A percentile compares a stretch with the other conserved stretches of the same genome.
These are phyloP conservation scores for Lithosia quadra DNA, from an alignment of 2,888 invertebrate genomes.

Conservation along the genomic window DNA sequence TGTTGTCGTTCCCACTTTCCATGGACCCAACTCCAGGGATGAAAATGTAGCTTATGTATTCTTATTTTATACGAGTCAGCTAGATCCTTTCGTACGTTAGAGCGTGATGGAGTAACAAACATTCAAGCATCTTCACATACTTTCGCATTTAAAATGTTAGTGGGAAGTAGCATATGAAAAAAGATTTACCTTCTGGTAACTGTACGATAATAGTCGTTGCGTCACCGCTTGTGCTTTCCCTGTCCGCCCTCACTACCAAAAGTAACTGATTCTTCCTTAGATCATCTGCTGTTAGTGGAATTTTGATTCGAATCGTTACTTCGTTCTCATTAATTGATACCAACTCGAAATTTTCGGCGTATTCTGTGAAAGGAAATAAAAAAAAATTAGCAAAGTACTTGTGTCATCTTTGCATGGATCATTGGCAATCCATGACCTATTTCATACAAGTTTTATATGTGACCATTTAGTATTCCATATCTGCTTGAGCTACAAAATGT, in stretches of 20 bases:
- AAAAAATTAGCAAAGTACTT: background rate
- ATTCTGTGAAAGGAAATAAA: slow-evolving; percentile 57
- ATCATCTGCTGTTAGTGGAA: slow-evolving; percentile 55
- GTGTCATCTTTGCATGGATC: background rate
- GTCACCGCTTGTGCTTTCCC: slow-evolving; percentile 71
- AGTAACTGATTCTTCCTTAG: slow-evolving; percentile 60
- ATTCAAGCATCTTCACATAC: too few species aligned
- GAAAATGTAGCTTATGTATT: too few species aligned
- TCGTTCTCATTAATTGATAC: slow-evolving; percentile 49
- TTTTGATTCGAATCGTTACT: slow-evolving; percentile 56
- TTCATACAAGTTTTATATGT: background rate
- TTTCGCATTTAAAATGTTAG: too few species aligned
- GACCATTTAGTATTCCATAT: too few species aligned
- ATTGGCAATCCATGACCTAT: background rate
- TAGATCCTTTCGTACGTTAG: too few species aligned
- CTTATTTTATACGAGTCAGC: too few species aligned
- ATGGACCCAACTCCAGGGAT: too few species aligned
- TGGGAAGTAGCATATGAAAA: too few species aligned
- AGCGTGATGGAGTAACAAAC: too few species aligned
- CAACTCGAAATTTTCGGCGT: slow-evolving; percentile 58
- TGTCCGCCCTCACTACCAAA: slow-evolving; percentile 67
- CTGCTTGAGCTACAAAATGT: too few species aligned
- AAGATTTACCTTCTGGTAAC: slow-evolving; percentile 70
- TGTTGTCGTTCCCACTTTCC: too few species aligned
- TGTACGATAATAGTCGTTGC: slow-evolving; percentile 70